Evolutionary conservation across 2,113 vertebrate species (phyloP).

Genomic region (Podilymbus podiceps): DNA sequence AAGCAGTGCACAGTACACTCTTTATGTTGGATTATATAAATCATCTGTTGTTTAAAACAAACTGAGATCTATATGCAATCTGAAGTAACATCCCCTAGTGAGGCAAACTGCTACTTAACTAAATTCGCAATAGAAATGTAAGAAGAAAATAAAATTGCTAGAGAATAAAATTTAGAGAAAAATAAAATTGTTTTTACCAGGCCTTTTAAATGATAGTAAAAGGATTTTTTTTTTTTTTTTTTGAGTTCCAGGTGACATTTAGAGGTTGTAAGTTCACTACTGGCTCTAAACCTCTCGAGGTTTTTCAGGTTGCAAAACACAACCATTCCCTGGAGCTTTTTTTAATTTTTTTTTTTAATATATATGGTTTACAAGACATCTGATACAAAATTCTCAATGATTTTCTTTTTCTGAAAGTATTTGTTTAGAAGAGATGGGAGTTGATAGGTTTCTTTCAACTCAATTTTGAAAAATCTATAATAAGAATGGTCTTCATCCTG

Average conservation of each 20-base stretch:
- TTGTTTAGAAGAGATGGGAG: constrained; percentile 27
- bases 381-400: not conserved
- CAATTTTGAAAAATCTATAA: not conserved
- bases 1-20: not conserved
- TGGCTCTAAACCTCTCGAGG: not conserved
- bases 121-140: constrained; percentile 19
- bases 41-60: not conserved
- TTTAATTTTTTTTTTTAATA: not conserved
- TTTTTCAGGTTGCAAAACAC: constrained; percentile 5
- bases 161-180: not conserved
- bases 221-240: not conserved
- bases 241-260: not conserved
- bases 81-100: constrained; percentile 8
- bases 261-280: not conserved
- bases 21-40: not conserved
- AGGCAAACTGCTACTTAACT: constrained; percentile 29
- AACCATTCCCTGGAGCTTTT: not conserved
- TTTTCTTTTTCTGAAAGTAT: constrained; percentile 10
- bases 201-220: constrained; percentile 4
- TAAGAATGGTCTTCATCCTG: not conserved
- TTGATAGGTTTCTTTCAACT: constrained; percentile 20
- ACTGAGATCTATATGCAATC: not conserved
- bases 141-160: not conserved
- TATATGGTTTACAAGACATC: constrained; percentile 12
- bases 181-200: not conserved